Evolutionary conservation across 2,888 invertebrate species (phyloP).

Genomic region (Parapristionchus giblindavisi): DNA sequence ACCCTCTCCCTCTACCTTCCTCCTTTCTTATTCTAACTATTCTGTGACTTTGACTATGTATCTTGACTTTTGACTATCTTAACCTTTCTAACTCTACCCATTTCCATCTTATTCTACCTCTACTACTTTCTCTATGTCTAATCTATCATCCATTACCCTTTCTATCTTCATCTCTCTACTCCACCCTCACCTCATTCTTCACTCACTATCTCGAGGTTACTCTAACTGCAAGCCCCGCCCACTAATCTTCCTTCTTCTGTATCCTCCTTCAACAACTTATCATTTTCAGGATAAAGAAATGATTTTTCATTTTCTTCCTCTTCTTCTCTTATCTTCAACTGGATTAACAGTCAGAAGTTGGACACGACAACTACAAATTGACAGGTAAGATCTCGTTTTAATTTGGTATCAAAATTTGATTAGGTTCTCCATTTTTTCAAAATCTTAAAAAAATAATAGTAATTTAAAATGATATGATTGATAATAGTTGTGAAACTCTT

Average conservation of each 20-base stretch:
- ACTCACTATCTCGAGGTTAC: background rate
- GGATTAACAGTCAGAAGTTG: constrained; percentile 20
- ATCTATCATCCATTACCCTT: background rate
- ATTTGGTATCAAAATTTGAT: background rate
- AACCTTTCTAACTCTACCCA: background rate
- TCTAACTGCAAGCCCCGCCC: background rate
- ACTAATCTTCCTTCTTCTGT: constrained; percentile 5
- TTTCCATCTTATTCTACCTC: background rate
- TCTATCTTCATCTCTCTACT: constrained; percentile 9
- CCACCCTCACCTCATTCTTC: background rate
- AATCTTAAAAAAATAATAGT: background rate
- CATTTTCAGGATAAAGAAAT: constrained; percentile 14
- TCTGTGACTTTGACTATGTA: too few relatives aligned
- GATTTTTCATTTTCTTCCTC: constrained; percentile 11
- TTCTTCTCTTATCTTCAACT: constrained; percentile 1
- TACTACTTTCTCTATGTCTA: background rate
- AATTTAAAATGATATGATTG: too few relatives aligned
- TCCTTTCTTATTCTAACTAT: too few relatives aligned
- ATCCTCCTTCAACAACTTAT: background rate
- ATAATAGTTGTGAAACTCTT: too few relatives aligned
- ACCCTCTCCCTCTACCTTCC: too few relatives aligned
- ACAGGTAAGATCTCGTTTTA: background rate
- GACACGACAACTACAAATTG: constrained; percentile 10
- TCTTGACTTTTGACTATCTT: too few relatives aligned
- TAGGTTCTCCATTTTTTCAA: background rate